These are phyloP conservation scores for Procambarus virginalis DNA, from an alignment of 1,140 invertebrate species.

Conservation along the genomic window DNA sequence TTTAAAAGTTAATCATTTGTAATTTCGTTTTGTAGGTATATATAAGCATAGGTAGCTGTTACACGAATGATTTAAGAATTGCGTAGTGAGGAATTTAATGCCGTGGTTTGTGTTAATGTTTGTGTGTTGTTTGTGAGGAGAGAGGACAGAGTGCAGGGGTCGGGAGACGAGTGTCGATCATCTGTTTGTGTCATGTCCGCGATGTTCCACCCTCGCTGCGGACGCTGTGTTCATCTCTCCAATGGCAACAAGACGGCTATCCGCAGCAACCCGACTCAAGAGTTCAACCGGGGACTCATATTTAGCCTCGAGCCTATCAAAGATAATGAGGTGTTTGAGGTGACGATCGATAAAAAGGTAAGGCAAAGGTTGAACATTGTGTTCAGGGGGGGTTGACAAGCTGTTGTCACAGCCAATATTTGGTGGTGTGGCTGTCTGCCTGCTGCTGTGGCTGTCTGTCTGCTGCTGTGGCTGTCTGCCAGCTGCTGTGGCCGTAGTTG, in stretches of 20 bases:
- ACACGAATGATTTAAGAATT: no score
- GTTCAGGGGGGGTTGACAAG: not conserved
- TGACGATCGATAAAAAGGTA: conserved; percentile 91
- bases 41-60: no score
- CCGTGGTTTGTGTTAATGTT: not conserved
- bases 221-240: conserved; percentile 84
- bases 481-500: no score
- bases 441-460: not conserved
- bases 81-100: no score
- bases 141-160: not conserved
- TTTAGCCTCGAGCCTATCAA: conserved; percentile 86
- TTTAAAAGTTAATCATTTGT: not conserved
- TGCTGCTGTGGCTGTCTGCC: not conserved
- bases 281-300: conserved; percentile 89
- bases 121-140: not conserved
- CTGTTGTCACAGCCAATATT: not conserved
- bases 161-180: conserved; percentile 4
- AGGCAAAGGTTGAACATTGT: conserved; percentile 23
- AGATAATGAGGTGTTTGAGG: conserved; percentile 91
- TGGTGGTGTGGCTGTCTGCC: not conserved
- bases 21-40: no score
- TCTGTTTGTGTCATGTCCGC: conserved; percentile 49
- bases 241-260: conserved; percentile 88
- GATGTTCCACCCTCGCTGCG: conserved; percentile 86
- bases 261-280: conserved; percentile 79